A percentile compares a stretch with the other conserved stretches of the same genome.
Evolutionary conservation across 2,888 invertebrate genomes (phyloP).

Genomic region (Cephus sareptanus): DNA sequence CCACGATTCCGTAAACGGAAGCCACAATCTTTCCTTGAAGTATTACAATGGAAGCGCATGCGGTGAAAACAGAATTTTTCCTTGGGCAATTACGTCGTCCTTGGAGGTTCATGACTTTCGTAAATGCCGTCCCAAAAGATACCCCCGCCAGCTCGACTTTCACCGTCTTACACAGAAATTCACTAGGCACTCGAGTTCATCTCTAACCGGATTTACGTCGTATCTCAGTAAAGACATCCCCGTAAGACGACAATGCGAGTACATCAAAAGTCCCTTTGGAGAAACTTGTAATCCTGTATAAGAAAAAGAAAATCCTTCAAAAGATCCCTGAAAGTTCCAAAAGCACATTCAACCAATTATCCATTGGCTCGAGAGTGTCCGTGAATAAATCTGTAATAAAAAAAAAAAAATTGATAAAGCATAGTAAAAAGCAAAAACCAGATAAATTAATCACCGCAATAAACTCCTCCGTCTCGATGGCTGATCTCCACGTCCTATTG

Average conservation of each 20-base stretch:
- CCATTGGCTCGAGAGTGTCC: neutral
- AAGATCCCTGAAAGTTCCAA: neutral
- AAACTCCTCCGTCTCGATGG: neutral
- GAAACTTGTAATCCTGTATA: neutral
- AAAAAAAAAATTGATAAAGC: neutral
- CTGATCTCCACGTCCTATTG: neutral
- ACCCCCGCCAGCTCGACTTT: conserved; percentile 20
- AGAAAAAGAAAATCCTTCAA: too few relatives aligned
- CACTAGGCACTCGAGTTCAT: neutral
- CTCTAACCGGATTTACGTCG: neutral
- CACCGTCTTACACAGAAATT: conserved; percentile 9
- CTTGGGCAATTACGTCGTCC: conserved; percentile 31
- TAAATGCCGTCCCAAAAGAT: conserved; percentile 35
- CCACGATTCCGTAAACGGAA: neutral
- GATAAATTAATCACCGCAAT: neutral
- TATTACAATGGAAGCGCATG: conserved; percentile 2
- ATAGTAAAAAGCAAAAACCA: neutral
- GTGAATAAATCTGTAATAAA: neutral
- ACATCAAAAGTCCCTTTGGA: neutral
- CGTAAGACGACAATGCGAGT: neutral
- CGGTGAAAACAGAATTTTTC: conserved; percentile 35
- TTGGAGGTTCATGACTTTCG: conserved; percentile 41
- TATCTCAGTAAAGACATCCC: neutral
- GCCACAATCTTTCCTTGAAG: neutral
- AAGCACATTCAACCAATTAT: neutral